phyloP scores from a whole-genome alignment of 1,140 invertebrate genomes.

The Nixonia krombeini region DNA sequence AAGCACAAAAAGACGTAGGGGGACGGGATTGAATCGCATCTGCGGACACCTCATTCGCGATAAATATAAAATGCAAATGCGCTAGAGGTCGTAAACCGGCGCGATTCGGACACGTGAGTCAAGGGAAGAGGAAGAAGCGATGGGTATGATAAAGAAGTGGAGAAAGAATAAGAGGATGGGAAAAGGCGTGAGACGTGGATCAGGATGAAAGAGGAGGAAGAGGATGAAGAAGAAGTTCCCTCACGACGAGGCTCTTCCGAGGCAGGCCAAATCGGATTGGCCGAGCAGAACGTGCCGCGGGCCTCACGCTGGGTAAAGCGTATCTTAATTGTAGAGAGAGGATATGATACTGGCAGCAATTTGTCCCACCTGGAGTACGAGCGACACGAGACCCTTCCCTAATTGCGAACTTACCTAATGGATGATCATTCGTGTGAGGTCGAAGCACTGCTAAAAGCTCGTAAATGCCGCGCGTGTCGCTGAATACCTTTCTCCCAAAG shows the following conservation, averaged over 20 bases:
- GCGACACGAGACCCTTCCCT: conserved; percentile 11
- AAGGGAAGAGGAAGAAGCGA: conserved; percentile 20
- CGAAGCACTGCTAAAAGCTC: conserved; percentile 13
- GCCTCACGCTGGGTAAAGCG: conserved; percentile 28
- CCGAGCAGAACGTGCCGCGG: conserved; percentile 27
- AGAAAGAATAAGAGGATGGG: conserved; percentile 1
- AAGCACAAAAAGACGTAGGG: conserved; percentile 8
- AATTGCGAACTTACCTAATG: conserved; percentile 18
- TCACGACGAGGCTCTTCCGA: conserved; percentile 3
- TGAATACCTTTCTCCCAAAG: conserved; percentile 6
- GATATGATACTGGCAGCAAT: conserved; percentile 31
- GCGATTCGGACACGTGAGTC: conserved; percentile 26
- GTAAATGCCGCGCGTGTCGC: conserved; percentile 3
- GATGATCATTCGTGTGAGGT: conserved; percentile 19
- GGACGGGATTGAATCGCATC: conserved; percentile 14
- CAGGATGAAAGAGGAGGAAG: not conserved
- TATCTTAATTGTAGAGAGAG: conserved; percentile 38
- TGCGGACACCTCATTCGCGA: conserved; percentile 45
- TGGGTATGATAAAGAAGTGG: conserved; percentile 6
- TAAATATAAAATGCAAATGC: conserved; percentile 66
- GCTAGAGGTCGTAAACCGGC: conserved; percentile 48
- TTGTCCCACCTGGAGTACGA: conserved; percentile 23
- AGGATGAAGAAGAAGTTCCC: not conserved
- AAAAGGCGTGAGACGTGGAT: conserved; percentile 3
- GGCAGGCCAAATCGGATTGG: conserved; percentile 36